phyloP scores from a whole-genome alignment of 2,113 vertebrate genomes.

The Nematolebias whitei region DNA sequence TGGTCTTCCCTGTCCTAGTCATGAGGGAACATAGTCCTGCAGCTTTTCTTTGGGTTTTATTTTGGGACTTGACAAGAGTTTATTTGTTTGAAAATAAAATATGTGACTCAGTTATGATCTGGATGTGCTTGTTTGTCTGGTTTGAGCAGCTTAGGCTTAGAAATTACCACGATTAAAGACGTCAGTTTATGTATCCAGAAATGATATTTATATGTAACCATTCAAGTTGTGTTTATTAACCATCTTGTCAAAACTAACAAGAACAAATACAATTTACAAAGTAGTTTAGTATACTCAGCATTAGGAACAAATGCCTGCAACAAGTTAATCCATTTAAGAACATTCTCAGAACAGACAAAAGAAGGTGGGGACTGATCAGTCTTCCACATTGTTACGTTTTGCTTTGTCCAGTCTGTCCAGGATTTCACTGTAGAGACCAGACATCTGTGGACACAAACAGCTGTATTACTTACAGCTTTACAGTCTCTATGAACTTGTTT shows the following conservation, averaged over 20 bases:
- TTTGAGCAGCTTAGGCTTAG: constrained; percentile 12
- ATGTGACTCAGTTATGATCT: constrained; percentile 83
- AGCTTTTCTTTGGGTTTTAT: constrained; percentile 75
- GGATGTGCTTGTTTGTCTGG: constrained; percentile 67
- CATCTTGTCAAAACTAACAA: not conserved
- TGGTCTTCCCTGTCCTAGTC: constrained; percentile 78
- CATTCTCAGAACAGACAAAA: not conserved
- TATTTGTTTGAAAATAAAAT: constrained; percentile 87
- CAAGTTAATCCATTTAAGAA: not conserved
- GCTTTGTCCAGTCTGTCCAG: constrained; percentile 83
- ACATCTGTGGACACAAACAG: constrained; percentile 80
- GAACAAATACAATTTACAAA: not conserved
- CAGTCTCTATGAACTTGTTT: no score
- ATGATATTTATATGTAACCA: no score
- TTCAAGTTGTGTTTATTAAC: no score
- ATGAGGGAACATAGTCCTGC: constrained; percentile 78
- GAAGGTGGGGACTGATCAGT: constrained; percentile 36
- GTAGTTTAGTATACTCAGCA: not conserved
- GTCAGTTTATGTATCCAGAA: no score
- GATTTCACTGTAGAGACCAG: constrained; percentile 83
- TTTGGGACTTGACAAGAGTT: constrained; percentile 82
- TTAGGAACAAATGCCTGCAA: constrained; percentile 12
- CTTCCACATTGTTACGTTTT: constrained; percentile 72
- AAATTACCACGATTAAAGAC: not conserved
- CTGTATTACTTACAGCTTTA: not conserved